Evolutionary conservation across 2,113 vertebrate species (phyloP).

Genomic region (Rhineura floridana): DNA sequence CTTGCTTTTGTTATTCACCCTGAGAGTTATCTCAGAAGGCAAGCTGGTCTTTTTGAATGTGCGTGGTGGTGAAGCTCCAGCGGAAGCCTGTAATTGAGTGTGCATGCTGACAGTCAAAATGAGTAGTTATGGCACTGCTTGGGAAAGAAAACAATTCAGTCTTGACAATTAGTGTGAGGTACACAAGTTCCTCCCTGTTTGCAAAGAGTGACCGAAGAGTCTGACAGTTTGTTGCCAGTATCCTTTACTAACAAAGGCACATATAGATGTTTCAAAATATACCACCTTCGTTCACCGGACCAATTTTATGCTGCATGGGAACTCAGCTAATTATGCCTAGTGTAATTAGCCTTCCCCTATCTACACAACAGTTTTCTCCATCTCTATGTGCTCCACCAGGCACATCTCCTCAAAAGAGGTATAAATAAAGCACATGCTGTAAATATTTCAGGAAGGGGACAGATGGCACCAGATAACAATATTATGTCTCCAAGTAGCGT

Average conservation of each 20-base stretch:
- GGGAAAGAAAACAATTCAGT: background rate
- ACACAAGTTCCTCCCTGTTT: background rate
- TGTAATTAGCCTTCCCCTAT: conserved; percentile 17
- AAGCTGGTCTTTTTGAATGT: background rate
- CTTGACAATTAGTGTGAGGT: background rate
- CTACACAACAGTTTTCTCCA: conserved; percentile 32
- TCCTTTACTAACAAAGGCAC: background rate
- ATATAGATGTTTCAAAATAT: background rate
- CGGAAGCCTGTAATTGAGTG: background rate
- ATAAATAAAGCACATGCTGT: background rate
- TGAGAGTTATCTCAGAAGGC: background rate
- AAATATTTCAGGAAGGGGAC: conserved; percentile 20
- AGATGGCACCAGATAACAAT: background rate
- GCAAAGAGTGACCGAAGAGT: background rate
- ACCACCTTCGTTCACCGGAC: background rate
- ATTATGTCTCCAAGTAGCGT: conserved; percentile 12
- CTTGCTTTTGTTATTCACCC: background rate
- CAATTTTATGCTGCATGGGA: conserved; percentile 15
- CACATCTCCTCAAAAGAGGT: background rate
- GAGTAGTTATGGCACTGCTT: no score
- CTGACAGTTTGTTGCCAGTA: background rate
- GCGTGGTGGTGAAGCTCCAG: background rate
- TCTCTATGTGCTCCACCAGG: background rate
- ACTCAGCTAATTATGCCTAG: conserved; percentile 1
- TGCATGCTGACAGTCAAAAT: background rate